A percentile compares a stretch with the other conserved stretches of the same genome.
Evolutionary conservation across 2,888 invertebrate species (phyloP).

Genomic region (Hirtodrosophila trivittata): DNA sequence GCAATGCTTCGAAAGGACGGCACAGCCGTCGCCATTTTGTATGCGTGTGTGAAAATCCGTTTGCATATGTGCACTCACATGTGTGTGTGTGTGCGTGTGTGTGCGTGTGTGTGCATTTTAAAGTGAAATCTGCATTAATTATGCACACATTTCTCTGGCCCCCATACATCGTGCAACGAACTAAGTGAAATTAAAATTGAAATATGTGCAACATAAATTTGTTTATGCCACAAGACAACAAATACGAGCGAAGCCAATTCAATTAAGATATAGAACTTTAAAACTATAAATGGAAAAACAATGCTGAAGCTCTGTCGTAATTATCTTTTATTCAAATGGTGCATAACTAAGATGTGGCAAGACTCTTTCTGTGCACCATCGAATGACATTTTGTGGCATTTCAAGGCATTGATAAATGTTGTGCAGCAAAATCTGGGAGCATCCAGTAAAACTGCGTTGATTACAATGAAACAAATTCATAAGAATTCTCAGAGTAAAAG

Average conservation of each 20-base stretch:
- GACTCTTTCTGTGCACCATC: too few species aligned
- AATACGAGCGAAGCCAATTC: too few species aligned
- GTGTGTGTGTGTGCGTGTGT: conserved; percentile 11
- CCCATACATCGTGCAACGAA: conserved; percentile 8
- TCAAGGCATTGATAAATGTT: conserved; percentile 35
- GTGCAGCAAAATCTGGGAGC: conserved; percentile 19
- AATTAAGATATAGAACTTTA: too few species aligned
- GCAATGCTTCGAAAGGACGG: conserved; percentile 53
- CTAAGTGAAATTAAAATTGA: conserved; percentile 70
- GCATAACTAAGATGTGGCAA: too few species aligned
- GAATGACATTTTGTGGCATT: conserved; percentile 8
- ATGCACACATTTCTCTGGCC: conserved; percentile 63
- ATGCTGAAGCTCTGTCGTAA: too few species aligned
- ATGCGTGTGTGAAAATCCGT: conserved; percentile 16
- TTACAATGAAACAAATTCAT: not conserved
- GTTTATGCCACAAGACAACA: conserved; percentile 19
- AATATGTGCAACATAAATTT: conserved; percentile 33
- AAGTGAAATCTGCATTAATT: conserved; percentile 79
- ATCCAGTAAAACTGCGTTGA: too few species aligned
- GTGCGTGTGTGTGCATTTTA: conserved; percentile 63
- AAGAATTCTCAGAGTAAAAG: too few species aligned
- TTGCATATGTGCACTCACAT: conserved; percentile 25
- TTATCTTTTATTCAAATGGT: too few species aligned
- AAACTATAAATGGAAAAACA: conserved; percentile 2
- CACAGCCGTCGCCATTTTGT: conserved; percentile 63